phyloP scores from a whole-genome alignment of 2,888 invertebrate species.

The Chymomyza amoena region DNA sequence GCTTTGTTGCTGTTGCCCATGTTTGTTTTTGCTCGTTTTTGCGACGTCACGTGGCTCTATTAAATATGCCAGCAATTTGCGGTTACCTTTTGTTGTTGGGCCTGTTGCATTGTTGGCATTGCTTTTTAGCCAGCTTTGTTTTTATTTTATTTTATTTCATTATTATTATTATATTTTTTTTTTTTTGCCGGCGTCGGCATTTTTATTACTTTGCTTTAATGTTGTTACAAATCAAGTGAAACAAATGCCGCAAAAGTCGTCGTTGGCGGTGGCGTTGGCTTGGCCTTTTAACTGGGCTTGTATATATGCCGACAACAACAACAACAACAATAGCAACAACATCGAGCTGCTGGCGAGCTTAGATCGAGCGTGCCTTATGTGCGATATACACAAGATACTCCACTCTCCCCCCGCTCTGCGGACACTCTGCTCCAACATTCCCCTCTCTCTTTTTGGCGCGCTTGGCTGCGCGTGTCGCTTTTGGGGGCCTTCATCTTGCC shows the following conservation, averaged over 20 bases:
- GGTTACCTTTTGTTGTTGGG: conserved; percentile 4
- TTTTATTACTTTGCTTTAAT: conserved; percentile 62
- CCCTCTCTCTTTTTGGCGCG: conserved; percentile 22
- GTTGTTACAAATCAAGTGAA: conserved; percentile 69
- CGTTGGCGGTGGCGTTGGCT: conserved; percentile 7
- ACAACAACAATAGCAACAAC: not conserved
- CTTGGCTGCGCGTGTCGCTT: conserved; percentile 54
- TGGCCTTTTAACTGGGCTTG: not conserved
- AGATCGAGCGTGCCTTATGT: conserved; percentile 67
- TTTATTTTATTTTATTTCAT: not conserved
- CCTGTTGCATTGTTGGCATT: conserved; percentile 28
- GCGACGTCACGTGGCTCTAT: conserved; percentile 38
- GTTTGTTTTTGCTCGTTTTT: not conserved
- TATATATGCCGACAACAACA: conserved; percentile 1
- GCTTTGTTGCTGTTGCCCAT: not conserved
- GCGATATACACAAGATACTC: conserved; percentile 38
- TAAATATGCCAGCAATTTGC: conserved; percentile 29
- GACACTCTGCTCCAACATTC: not conserved
- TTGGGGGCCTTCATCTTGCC: conserved; percentile 65
- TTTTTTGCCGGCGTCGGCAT: conserved; percentile 44
- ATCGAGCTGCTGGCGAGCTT: conserved; percentile 13
- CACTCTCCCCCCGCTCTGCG: not conserved
- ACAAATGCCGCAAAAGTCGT: conserved; percentile 55
- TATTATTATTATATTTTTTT: conserved; percentile 13
- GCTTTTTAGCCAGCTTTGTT: conserved; percentile 51